Percentiles rank a stretch among this genome's conserved stretches.
Evolutionary conservation across 2,113 vertebrate species (phyloP).

Genomic region (Hippocampus mohnikei): DNA sequence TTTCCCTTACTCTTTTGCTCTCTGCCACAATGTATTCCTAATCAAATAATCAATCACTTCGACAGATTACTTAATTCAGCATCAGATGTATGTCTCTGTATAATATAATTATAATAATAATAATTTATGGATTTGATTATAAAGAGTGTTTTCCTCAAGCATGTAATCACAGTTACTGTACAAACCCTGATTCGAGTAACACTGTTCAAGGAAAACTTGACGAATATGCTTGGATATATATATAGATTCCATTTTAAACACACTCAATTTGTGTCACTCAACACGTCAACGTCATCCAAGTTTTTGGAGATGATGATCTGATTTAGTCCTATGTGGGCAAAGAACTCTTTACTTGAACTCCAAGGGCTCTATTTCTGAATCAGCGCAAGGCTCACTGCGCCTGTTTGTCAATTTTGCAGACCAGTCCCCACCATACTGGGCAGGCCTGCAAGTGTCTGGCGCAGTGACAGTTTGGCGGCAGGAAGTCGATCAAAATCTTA

Average conservation of each 20-base stretch:
- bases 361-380: neutral
- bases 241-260: neutral
- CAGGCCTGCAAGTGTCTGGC: neutral
- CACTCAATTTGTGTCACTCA: neutral
- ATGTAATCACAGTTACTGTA: neutral
- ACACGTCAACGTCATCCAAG: neutral
- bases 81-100: neutral
- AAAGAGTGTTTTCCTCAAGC: neutral
- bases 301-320: neutral
- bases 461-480: too few relatives aligned
- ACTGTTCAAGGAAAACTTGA: neutral
- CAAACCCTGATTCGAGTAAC: too few relatives aligned
- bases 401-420: too few relatives aligned
- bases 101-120: neutral
- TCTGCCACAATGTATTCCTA: slow-evolving; percentile 18
- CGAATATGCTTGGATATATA: neutral
- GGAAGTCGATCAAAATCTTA: too few relatives aligned
- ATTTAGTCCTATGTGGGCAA: neutral
- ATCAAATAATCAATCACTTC: slow-evolving; percentile 8
- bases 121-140: neutral
- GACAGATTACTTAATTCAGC: neutral
- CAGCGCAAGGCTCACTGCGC: too few relatives aligned
- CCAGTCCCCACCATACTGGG: too few relatives aligned
- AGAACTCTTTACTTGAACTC: neutral
- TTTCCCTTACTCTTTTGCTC: slow-evolving; percentile 18